phyloP scores from a whole-genome alignment of 2,888 invertebrate genomes.

The Euproctis similis region DNA sequence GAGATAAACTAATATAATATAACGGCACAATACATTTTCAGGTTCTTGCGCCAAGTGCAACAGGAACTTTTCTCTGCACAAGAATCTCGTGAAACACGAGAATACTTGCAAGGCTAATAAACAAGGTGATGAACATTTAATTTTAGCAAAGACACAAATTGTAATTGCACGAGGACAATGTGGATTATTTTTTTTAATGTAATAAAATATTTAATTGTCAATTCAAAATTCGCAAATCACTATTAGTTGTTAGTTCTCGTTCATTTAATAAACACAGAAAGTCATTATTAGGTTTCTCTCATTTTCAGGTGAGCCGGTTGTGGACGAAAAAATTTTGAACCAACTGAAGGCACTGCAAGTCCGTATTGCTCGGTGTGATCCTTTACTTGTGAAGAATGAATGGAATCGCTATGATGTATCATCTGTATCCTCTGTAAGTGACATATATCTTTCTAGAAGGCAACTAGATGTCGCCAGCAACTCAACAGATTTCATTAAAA shows the following conservation, averaged over 20 bases:
- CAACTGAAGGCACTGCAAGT: constrained; percentile 34
- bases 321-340: constrained; percentile 27
- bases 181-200: too few relatives aligned
- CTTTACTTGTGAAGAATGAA: constrained; percentile 23
- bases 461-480: too few relatives aligned
- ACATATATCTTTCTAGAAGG: too few relatives aligned
- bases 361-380: constrained; percentile 42
- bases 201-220: too few relatives aligned
- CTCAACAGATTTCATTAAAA: too few relatives aligned
- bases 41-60: constrained; percentile 44
- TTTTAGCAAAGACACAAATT: too few relatives aligned
- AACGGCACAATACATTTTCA: too few relatives aligned
- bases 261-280: neutral
- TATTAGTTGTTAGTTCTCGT: too few relatives aligned
- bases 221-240: too few relatives aligned
- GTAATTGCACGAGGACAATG: too few relatives aligned
- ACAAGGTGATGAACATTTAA: constrained; percentile 23
- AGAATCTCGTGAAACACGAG: constrained; percentile 36
- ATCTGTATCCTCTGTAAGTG: constrained; percentile 29
- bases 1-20: too few relatives aligned
- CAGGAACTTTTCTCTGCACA: constrained; percentile 25
- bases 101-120: constrained; percentile 23
- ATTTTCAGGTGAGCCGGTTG: constrained; percentile 20
- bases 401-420: constrained; percentile 25
- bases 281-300: neutral